Conservation (phyloP, 2,113 vertebrate species). For the Gambusia affinis region DNA sequence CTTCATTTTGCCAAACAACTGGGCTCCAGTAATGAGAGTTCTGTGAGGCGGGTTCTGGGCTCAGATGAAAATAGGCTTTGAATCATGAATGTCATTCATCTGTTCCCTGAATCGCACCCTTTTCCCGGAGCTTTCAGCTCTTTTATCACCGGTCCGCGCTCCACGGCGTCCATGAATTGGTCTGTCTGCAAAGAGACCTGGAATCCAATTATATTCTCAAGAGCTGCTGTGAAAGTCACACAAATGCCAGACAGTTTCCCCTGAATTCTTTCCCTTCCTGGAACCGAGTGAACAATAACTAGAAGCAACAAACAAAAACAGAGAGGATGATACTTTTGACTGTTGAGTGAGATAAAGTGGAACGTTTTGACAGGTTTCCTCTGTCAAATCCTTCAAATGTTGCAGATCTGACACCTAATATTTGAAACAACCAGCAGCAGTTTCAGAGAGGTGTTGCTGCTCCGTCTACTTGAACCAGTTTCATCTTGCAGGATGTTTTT, state of each 20-base stretch:
- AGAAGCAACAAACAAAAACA: conserved; percentile 11
- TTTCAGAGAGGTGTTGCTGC: not conserved
- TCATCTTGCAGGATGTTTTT: conserved; percentile 13
- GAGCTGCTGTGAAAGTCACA: conserved; percentile 34
- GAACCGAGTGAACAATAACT: conserved; percentile 13
- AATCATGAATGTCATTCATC: conserved; percentile 65
- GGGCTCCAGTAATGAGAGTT: conserved; percentile 42
- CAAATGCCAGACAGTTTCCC: not conserved
- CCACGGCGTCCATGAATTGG: conserved; percentile 19
- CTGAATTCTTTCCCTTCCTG: conserved; percentile 19
- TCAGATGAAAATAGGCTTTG: conserved; percentile 51
- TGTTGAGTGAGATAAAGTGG: conserved; percentile 14
- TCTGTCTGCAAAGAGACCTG: conserved; percentile 24
- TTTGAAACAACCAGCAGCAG: conserved; percentile 1
- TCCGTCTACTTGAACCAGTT: conserved; percentile 35
- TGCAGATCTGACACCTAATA: conserved; percentile 3
- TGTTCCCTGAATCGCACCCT: conserved; percentile 20
- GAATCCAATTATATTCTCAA: conserved; percentile 53
- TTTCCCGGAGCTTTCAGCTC: conserved; percentile 43
- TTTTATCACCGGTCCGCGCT: conserved; percentile 43
- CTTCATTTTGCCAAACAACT: conserved; percentile 57
- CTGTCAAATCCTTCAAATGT: conserved; percentile 13
- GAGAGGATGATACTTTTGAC: conserved; percentile 13
- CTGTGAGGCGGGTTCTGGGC: conserved; percentile 22
- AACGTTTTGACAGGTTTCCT: conserved; percentile 1